Percentiles rank a stretch among this genome's conserved stretches.
Evolutionary conservation across 2,888 invertebrate species (phyloP).

Genomic region (Matsumyia berberina): DNA sequence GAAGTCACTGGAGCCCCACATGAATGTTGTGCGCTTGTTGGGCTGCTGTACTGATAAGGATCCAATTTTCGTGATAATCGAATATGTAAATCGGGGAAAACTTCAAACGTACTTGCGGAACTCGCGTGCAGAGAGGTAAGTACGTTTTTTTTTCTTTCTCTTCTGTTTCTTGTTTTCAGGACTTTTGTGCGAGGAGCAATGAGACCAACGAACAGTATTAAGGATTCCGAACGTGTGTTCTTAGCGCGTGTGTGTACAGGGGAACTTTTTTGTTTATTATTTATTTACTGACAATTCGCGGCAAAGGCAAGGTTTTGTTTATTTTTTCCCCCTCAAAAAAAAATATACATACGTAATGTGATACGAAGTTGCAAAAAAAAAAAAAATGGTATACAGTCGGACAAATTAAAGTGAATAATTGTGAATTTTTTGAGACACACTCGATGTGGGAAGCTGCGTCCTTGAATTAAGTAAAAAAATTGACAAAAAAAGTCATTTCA

Average conservation of each 20-base stretch:
- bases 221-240: slow-evolving; percentile 21
- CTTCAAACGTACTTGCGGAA: slow-evolving; percentile 94
- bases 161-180: slow-evolving; percentile 27
- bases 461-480: too few species aligned
- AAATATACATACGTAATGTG: slow-evolving; percentile 13
- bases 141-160: slow-evolving; percentile 17
- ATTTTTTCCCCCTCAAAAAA: slow-evolving; percentile 25
- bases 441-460: too few species aligned
- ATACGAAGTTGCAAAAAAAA: not conserved
- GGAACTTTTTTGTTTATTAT: slow-evolving; percentile 24
- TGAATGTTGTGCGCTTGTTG: slow-evolving; percentile 94
- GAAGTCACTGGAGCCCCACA: slow-evolving; percentile 95
- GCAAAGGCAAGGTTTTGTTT: slow-evolving; percentile 12
- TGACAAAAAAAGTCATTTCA: too few species aligned
- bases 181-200: slow-evolving; percentile 17
- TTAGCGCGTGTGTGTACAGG: not conserved
- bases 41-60: slow-evolving; percentile 96
- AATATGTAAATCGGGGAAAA: slow-evolving; percentile 95
- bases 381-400: not conserved
- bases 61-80: slow-evolving; percentile 96
- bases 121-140: slow-evolving; percentile 91
- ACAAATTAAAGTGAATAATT: not conserved
- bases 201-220: slow-evolving; percentile 6
- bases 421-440: not conserved
- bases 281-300: slow-evolving; percentile 36